phyloP scores from a whole-genome alignment of 2,797 vertebrate species.

The Trachurus trachurus region DNA sequence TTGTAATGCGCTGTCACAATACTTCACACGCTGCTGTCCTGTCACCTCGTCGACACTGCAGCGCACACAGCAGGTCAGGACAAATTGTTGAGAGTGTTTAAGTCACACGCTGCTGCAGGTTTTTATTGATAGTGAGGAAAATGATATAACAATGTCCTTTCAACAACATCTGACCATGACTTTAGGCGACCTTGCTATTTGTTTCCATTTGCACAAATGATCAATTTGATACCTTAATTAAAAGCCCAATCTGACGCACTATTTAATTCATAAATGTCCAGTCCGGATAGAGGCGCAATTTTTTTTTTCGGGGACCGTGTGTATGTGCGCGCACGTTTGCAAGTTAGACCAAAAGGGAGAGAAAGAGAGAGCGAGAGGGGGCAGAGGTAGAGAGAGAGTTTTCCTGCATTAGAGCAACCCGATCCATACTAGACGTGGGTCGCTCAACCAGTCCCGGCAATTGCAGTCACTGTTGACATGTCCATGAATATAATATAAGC shows the following conservation, averaged over 20 bases:
- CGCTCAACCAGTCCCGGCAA: slow-evolving; percentile 37
- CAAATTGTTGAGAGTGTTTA: not conserved
- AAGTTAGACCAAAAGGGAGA: slow-evolving; percentile 21
- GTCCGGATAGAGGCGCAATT: not conserved
- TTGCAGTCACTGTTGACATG: slow-evolving; percentile 55
- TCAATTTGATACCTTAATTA: slow-evolving; percentile 22
- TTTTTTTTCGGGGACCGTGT: not conserved
- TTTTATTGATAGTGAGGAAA: not conserved
- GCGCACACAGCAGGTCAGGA: too few relatives aligned
- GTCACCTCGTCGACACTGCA: not conserved
- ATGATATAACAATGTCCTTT: not conserved
- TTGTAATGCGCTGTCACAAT: slow-evolving; percentile 5
- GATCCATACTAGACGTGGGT: slow-evolving; percentile 42
- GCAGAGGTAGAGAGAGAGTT: slow-evolving; percentile 3
- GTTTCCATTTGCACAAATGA: not conserved
- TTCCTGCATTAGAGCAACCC: slow-evolving; percentile 25
- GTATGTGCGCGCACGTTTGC: not conserved
- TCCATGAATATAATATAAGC: slow-evolving; percentile 55
- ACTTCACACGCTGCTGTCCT: not conserved
- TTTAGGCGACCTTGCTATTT: not conserved
- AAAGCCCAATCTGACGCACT: not conserved
- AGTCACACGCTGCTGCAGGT: not conserved
- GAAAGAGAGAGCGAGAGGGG: not conserved
- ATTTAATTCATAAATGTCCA: slow-evolving; percentile 25
- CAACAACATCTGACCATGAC: slow-evolving; percentile 5